Conservation (phyloP, 1,140 invertebrate genomes). For the Augochlora pura region DNA sequence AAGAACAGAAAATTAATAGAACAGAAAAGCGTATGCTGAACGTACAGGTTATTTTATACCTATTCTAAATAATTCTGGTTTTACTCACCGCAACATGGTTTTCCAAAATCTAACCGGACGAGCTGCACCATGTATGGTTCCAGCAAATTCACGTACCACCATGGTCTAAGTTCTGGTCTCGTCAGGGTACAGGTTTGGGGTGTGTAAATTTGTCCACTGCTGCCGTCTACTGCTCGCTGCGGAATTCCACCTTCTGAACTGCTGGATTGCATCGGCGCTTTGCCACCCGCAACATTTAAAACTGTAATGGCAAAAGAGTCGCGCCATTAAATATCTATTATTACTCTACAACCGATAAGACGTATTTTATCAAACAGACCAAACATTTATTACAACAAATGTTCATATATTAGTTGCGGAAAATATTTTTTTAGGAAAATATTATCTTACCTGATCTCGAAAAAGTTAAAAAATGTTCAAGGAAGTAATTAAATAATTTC, state of each 20-base stretch:
- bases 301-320: slow-evolving; percentile 82
- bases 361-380: too few relatives aligned
- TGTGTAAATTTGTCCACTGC: slow-evolving; percentile 90
- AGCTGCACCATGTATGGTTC: slow-evolving; percentile 98
- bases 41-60: too few relatives aligned
- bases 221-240: slow-evolving; percentile 94
- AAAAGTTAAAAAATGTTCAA: too few relatives aligned
- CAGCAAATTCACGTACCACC: slow-evolving; percentile 97
- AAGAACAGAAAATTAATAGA: too few relatives aligned
- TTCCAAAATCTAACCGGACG: slow-evolving; percentile 94
- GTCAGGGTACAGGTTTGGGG: slow-evolving; percentile 93
- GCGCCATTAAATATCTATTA: not conserved
- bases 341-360: too few relatives aligned
- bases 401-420: too few relatives aligned
- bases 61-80: not conserved
- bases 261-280: slow-evolving; percentile 96
- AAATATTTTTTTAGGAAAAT: too few relatives aligned
- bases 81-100: slow-evolving; percentile 92
- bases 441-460: too few relatives aligned
- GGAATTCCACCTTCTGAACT: slow-evolving; percentile 91
- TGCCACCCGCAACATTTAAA: slow-evolving; percentile 96
- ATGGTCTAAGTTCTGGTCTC: slow-evolving; percentile 89
- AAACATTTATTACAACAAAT: too few relatives aligned
- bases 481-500: too few relatives aligned
- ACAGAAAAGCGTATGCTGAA: too few relatives aligned